Evolutionary conservation across 2,888 invertebrate genomes (phyloP).

Genomic region (Andrena bucephala): DNA sequence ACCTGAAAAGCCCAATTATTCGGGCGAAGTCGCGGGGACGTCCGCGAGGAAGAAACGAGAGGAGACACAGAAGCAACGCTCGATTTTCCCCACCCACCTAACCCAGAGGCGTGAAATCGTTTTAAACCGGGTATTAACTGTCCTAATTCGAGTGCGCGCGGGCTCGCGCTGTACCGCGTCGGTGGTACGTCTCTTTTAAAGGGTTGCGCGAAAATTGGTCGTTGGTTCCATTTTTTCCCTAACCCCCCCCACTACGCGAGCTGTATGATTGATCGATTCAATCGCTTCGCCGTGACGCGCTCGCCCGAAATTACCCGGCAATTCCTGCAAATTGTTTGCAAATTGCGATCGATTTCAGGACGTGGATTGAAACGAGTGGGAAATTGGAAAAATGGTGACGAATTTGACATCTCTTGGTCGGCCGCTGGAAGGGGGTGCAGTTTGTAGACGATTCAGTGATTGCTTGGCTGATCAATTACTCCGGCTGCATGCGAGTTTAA

Average conservation of each 20-base stretch:
- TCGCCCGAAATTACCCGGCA: constrained; percentile 63
- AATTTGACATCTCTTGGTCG: background rate
- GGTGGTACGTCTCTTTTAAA: constrained; percentile 15
- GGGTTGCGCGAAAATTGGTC: constrained; percentile 37
- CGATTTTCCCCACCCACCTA: background rate
- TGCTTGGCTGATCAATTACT: background rate
- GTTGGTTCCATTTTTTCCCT: constrained; percentile 7
- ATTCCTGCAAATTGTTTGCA: constrained; percentile 72
- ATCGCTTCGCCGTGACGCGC: constrained; percentile 30
- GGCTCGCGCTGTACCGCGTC: constrained; percentile 5
- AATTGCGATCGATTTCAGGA: constrained; percentile 62
- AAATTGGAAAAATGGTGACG: constrained; percentile 23
- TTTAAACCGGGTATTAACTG: constrained; percentile 37
- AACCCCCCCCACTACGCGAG: background rate
- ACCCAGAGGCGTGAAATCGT: no score
- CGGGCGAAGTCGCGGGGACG: background rate
- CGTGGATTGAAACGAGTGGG: constrained; percentile 47
- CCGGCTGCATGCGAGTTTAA: background rate
- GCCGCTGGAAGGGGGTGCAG: background rate
- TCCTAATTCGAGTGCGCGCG: constrained; percentile 18
- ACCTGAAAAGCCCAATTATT: constrained; percentile 17
- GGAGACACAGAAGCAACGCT: background rate
- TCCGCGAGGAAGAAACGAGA: background rate
- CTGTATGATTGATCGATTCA: constrained; percentile 64
- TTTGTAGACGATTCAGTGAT: background rate